Evolutionary conservation across 2,797 vertebrate genomes (phyloP).

Genomic region (Gephyroberyx darwinii): DNA sequence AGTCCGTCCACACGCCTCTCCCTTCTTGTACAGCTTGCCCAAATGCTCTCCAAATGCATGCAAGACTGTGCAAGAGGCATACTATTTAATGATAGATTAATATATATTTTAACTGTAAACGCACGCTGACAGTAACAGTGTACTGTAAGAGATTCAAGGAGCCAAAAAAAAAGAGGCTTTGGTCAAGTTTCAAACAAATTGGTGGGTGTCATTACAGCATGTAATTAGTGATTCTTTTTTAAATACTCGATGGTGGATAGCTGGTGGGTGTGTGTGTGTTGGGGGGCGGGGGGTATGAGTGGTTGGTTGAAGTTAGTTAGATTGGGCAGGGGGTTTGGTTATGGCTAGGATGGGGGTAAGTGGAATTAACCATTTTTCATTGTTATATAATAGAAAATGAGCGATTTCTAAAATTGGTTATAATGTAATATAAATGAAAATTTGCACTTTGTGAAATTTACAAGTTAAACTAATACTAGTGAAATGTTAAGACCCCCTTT

Average conservation of each 20-base stretch:
- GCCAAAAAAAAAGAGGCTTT: conserved; percentile 59
- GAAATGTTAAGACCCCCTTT: conserved; percentile 70
- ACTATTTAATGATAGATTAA: conserved; percentile 87
- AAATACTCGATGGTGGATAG: conserved; percentile 64
- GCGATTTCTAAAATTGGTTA: conserved; percentile 73
- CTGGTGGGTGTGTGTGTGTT: conserved; percentile 31
- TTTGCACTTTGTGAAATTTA: conserved; percentile 84
- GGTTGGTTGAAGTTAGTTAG: conserved; percentile 15
- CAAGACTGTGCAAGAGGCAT: conserved; percentile 86
- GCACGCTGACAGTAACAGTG: conserved; percentile 80
- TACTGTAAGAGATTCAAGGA: conserved; percentile 72
- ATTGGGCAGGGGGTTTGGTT: conserved; percentile 45
- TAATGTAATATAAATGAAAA: conserved; percentile 78
- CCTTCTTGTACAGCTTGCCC: conserved; percentile 84
- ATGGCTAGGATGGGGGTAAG: conserved; percentile 63
- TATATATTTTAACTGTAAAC: conserved; percentile 85
- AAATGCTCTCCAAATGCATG: conserved; percentile 89
- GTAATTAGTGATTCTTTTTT: conserved; percentile 79
- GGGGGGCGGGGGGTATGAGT: conserved; percentile 2
- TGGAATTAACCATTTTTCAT: conserved; percentile 69
- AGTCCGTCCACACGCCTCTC: conserved; percentile 82
- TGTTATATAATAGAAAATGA: conserved; percentile 71
- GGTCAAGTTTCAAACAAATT: conserved; percentile 70
- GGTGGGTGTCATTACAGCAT: conserved; percentile 79
- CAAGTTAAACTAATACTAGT: conserved; percentile 79